phyloP scores from a whole-genome alignment of 1,140 invertebrate species.

The Pinna nobilis region DNA sequence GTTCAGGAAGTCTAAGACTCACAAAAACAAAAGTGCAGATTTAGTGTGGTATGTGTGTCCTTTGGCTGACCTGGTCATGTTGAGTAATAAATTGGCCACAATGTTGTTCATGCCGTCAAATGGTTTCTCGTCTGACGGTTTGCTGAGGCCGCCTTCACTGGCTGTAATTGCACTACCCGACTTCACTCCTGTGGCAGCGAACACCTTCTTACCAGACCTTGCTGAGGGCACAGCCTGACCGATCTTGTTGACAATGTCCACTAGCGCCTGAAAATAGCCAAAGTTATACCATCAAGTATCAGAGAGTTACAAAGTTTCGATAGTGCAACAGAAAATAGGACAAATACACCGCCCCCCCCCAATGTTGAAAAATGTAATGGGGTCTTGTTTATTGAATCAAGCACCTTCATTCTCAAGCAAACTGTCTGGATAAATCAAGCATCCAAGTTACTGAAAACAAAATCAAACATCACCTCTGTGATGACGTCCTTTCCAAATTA shows the following conservation, averaged over 20 bases:
- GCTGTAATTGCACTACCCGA: conserved; percentile 58
- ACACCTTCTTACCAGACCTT: conserved; percentile 65
- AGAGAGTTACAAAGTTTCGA: background rate
- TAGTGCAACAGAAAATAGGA: background rate
- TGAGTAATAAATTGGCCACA: conserved; percentile 75
- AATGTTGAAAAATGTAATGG: too few relatives aligned
- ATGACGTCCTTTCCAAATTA: too few relatives aligned
- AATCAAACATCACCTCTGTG: too few relatives aligned
- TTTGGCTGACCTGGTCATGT: conserved; percentile 72
- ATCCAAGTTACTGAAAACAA: too few relatives aligned
- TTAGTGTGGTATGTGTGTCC: too few relatives aligned
- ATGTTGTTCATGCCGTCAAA: conserved; percentile 77
- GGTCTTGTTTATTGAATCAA: too few relatives aligned
- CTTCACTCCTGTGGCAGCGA: conserved; percentile 52
- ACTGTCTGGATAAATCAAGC: too few relatives aligned
- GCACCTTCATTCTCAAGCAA: too few relatives aligned
- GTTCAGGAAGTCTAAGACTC: background rate
- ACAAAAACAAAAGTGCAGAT: background rate
- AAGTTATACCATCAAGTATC: background rate
- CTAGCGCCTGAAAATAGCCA: conserved; percentile 65
- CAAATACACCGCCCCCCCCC: too few relatives aligned
- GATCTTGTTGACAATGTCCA: conserved; percentile 73
- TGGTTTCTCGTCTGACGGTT: conserved; percentile 66
- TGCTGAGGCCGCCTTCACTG: conserved; percentile 58
- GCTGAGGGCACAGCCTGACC: conserved; percentile 60